phyloP scores from a whole-genome alignment of 2,113 vertebrate species.

The Poicephalus meyeri region DNA sequence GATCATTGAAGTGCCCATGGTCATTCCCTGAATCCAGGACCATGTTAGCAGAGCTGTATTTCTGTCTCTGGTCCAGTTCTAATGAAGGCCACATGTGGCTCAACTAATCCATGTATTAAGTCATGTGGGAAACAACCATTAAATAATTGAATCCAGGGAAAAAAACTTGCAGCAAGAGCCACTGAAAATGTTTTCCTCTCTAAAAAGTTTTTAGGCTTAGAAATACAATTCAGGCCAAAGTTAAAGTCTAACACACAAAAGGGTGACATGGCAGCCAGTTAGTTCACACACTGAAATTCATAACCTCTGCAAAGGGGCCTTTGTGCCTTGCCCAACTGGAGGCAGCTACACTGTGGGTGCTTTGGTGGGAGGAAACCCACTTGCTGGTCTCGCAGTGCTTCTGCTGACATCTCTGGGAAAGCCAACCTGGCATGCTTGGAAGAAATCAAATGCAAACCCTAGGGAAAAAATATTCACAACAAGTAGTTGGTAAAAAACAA shows the following conservation, averaged over 20 bases:
- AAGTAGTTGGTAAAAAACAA: neutral
- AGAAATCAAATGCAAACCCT: neutral
- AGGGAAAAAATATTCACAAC: neutral
- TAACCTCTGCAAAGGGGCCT: neutral
- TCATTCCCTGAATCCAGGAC: neutral
- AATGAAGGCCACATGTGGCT: neutral
- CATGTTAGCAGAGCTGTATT: neutral
- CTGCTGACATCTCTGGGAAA: neutral
- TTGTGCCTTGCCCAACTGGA: neutral
- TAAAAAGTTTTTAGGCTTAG: neutral
- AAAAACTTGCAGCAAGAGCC: neutral
- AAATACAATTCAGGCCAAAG: neutral
- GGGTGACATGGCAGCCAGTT: neutral
- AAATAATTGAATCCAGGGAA: neutral
- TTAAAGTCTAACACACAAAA: neutral
- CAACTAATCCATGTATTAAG: neutral
- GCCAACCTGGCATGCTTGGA: neutral
- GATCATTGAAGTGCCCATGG: fast-evolving
- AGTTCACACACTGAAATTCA: neutral
- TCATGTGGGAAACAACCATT: neutral
- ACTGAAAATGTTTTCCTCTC: neutral
- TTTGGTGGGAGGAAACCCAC: neutral
- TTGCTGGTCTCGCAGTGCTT: neutral
- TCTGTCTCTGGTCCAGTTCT: neutral
- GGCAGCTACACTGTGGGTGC: neutral